A percentile compares a stretch with the other conserved stretches of the same genome.
Conservation (phyloP, 30 jellyfish, hydroid and myxozoan species). For the Pelagia noctiluca region DNA sequence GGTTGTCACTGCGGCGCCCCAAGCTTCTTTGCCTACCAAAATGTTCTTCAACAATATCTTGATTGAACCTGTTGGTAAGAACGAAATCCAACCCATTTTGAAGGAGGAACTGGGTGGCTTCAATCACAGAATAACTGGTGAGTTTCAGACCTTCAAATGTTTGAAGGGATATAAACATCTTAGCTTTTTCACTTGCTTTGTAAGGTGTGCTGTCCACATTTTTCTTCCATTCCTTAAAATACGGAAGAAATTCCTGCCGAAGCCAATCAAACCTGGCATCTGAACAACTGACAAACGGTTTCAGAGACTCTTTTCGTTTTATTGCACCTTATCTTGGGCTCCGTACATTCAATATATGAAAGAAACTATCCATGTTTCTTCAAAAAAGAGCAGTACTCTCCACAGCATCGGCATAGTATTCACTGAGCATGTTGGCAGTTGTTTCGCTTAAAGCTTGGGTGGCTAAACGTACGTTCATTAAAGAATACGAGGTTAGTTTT, state of each 20-base stretch:
- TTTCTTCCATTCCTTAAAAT: conserved; percentile 41
- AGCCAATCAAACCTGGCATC: conserved; percentile 71
- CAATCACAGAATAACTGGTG: conserved; percentile 46
- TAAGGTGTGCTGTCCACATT: conserved; percentile 25
- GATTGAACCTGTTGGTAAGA: conserved; percentile 58
- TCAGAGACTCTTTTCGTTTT: conserved; percentile 42
- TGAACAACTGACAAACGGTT: conserved; percentile 26
- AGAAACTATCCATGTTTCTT: conserved; percentile 47
- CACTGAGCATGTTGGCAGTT: conserved; percentile 31
- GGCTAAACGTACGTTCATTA: conserved; percentile 41
- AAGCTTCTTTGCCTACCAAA: conserved; percentile 56
- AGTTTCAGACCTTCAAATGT: conserved; percentile 53
- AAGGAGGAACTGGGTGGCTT: conserved; percentile 44
- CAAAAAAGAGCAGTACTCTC: conserved; percentile 57
- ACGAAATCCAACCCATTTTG: conserved; percentile 38
- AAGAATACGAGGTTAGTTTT: conserved; percentile 10
- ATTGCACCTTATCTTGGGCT: conserved; percentile 49
- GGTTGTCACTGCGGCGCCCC: conserved; percentile 58
- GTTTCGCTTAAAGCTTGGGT: conserved; percentile 42
- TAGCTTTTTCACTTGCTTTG: conserved; percentile 34
- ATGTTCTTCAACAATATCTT: conserved; percentile 61
- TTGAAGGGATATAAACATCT: conserved; percentile 46
- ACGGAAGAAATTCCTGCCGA: conserved; percentile 26
- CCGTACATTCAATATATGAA: conserved; percentile 64
- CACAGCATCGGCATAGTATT: conserved; percentile 32